Conservation (phyloP, 1,140 invertebrate genomes). For the Heterodera schachtii region DNA sequence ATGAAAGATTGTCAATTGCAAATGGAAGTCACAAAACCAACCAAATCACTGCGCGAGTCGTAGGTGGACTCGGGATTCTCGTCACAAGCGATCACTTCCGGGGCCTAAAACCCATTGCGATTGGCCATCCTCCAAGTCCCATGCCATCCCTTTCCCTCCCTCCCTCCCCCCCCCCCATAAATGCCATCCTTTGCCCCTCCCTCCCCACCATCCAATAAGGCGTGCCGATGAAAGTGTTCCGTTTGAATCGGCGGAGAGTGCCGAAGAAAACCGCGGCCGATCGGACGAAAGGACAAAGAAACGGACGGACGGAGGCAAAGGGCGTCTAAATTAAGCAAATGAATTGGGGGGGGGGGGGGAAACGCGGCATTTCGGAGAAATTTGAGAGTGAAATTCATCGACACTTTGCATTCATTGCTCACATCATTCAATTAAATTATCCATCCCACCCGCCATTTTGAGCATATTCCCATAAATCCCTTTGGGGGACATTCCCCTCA, state of each 20-base stretch:
- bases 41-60: conserved; percentile 93
- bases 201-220: conserved; percentile 75
- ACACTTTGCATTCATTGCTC: too few relatives aligned
- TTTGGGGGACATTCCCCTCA: neutral
- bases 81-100: conserved; percentile 97
- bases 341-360: neutral
- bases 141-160: too few relatives aligned
- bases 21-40: neutral
- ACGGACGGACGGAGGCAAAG: neutral
- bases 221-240: conserved; percentile 99
- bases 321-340: neutral
- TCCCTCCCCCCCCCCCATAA: too few relatives aligned
- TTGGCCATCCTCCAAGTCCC: too few relatives aligned
- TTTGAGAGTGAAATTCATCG: neutral
- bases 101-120: conserved; percentile 68
- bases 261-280: neutral
- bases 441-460: neutral
- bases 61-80: conserved; percentile 99
- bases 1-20: conserved; percentile 75
- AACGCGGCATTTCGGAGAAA: too few relatives aligned
- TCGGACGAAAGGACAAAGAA: neutral
- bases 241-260: conserved; percentile 67
- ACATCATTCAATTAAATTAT: neutral
- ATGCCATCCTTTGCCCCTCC: neutral
- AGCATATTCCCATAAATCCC: neutral